Conservation (phyloP, 2,113 vertebrate genomes). For the Ahaetulla prasina region DNA sequence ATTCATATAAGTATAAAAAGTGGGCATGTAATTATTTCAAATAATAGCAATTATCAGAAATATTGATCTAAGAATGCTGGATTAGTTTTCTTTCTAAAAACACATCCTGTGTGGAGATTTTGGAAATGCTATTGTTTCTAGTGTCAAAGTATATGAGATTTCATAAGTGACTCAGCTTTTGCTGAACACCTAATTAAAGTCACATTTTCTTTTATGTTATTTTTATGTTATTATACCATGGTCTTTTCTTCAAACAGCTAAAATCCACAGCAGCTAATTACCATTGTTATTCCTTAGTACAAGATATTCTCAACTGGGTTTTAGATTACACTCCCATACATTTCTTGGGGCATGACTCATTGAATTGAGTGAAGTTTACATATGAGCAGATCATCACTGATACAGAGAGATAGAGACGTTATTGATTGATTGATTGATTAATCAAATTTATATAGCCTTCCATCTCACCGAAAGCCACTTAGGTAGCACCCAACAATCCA, state of each 20-base stretch:
- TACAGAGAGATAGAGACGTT: not conserved
- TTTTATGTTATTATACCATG: slow-evolving; percentile 15
- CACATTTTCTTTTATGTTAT: slow-evolving; percentile 22
- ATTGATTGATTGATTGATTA: not conserved
- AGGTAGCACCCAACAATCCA: not conserved
- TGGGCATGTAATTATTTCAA: not conserved
- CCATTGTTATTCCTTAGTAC: not conserved
- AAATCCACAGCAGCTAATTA: slow-evolving; percentile 4
- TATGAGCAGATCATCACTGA: not conserved
- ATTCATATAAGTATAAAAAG: not conserved
- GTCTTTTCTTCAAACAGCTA: slow-evolving; percentile 1
- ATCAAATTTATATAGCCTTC: not conserved
- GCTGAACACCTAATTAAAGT: slow-evolving; percentile 33
- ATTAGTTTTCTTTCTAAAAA: slow-evolving; percentile 1
- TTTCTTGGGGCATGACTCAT: not conserved
- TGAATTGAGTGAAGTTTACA: not conserved
- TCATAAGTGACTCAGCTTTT: slow-evolving; percentile 5
- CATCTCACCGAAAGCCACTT: not conserved
- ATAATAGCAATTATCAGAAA: not conserved
- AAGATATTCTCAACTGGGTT: not conserved
- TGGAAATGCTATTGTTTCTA: not conserved
- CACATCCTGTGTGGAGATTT: not conserved
- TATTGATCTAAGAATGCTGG: not conserved
- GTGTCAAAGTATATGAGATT: slow-evolving; percentile 21
- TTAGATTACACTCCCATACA: not conserved